Conservation (phyloP, 2,888 invertebrate species). For the Pyrochroa serraticornis region DNA sequence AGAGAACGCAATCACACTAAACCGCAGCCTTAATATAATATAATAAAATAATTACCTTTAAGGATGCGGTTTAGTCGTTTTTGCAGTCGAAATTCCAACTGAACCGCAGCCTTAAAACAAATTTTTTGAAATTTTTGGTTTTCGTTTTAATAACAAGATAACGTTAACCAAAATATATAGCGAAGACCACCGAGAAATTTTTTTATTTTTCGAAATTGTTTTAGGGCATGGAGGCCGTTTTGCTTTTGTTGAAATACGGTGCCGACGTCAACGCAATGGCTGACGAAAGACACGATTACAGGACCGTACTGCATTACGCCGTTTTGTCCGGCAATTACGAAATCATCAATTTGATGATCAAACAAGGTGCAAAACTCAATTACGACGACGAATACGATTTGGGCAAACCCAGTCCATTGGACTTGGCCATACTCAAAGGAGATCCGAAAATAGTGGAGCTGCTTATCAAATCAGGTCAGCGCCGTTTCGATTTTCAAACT, state of each 20-base stretch:
- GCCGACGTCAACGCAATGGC: slow-evolving; percentile 88
- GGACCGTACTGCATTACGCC: slow-evolving; percentile 87
- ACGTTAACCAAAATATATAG: too few relatives aligned
- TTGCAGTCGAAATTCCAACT: too few relatives aligned
- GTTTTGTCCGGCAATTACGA: slow-evolving; percentile 77
- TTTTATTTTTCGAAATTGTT: slow-evolving; percentile 36
- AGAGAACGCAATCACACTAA: too few relatives aligned
- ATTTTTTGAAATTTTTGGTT: too few relatives aligned
- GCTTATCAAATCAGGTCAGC: slow-evolving; percentile 70
- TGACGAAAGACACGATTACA: slow-evolving; percentile 83
- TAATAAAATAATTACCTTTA: too few relatives aligned
- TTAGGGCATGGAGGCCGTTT: slow-evolving; percentile 76
- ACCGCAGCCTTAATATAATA: too few relatives aligned
- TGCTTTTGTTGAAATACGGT: slow-evolving; percentile 77
- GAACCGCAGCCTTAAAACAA: too few relatives aligned
- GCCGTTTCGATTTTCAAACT: not conserved
- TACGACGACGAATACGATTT: slow-evolving; percentile 65
- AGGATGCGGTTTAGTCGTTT: too few relatives aligned
- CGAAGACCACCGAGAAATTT: too few relatives aligned
- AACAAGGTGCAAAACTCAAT: slow-evolving; percentile 80
- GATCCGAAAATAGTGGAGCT: slow-evolving; percentile 74
- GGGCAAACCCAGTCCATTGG: slow-evolving; percentile 74
- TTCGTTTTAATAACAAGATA: too few relatives aligned
- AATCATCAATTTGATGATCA: slow-evolving; percentile 79
- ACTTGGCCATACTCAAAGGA: slow-evolving; percentile 83